phyloP scores from a whole-genome alignment of 2,888 invertebrate genomes.

The Pelosia muscerda region DNA sequence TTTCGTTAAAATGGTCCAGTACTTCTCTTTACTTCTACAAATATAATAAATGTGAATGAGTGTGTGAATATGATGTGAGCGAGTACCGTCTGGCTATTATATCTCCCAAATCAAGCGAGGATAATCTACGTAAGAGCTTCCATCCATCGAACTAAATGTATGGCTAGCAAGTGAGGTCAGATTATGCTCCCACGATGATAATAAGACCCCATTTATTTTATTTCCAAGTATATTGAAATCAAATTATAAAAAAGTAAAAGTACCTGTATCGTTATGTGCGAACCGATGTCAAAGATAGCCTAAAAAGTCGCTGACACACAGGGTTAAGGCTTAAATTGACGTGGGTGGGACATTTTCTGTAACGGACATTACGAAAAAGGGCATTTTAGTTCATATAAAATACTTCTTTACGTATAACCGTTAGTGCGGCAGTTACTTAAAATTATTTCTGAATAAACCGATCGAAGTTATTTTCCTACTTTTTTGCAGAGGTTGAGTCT shows the following conservation, averaged over 20 bases:
- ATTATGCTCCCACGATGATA: not conserved
- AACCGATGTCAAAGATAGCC: not conserved
- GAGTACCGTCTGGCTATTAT: too few relatives aligned
- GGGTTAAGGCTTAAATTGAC: conserved; percentile 12
- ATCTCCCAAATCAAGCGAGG: too few relatives aligned
- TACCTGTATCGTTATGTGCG: not conserved
- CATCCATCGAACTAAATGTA: too few relatives aligned
- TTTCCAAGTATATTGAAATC: not conserved
- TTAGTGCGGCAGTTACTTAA: too few relatives aligned
- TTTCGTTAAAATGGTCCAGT: not conserved
- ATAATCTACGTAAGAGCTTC: too few relatives aligned
- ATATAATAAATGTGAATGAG: too few relatives aligned
- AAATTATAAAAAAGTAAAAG: not conserved
- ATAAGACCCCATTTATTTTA: not conserved
- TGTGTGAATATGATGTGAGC: too few relatives aligned
- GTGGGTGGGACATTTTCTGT: conserved; percentile 3
- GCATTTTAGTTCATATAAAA: not conserved
- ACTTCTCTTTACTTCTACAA: too few relatives aligned
- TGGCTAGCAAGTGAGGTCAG: not conserved
- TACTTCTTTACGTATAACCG: too few relatives aligned
- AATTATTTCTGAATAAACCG: too few relatives aligned
- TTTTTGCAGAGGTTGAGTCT: too few relatives aligned
- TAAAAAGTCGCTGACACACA: conserved; percentile 1
- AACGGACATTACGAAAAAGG: not conserved
- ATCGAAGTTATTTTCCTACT: too few relatives aligned